Base-by-base conservation (phyloP, 2,888 invertebrate species). In the Netelia virgata region DNA sequence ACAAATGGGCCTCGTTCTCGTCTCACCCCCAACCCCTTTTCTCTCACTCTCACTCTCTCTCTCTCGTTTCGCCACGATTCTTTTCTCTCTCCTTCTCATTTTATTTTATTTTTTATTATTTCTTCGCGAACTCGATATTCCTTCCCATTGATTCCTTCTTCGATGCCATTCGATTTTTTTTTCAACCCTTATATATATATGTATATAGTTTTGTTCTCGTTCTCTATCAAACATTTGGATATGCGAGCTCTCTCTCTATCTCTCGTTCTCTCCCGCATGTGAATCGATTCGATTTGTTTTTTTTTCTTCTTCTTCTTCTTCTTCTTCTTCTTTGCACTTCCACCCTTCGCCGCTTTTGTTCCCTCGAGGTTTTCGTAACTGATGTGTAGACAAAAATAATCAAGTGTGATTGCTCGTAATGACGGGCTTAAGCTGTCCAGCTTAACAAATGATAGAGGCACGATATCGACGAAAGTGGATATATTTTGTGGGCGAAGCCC, bases 351-450 rank as follows among this genome's bases (percentile, higher is more conserved):
- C 20, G 47, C 10, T 47, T 47, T 47, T 18, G 53, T 61, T 69
- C 82, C 14, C 63, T 79, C 63, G 75, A 69, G 72, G 76, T 63
- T 61, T 70, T 68, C 78, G 80, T 85, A 86, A 83, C 80, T 72
- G 84, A 85, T 88, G 88, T 92, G 92, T 93, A 93, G 92, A 93
- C 92, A 92, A 93, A 92, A 93, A 93, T 93, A 93, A 93, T 93
- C 93, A 93, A 93, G 90, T 92, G 92, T 92, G 92, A 92, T 92
- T 92, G 92, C 92, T 92, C 91, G 92, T 93, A 93, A 93, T 93
- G 92, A 93, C 89, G 91, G 93, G 92, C 89, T 92, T 91, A 91
- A 92, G 92, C 91, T 93, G 92, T 92, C 92, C 92, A 93, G 91
- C 92, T 93, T 93, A 93, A 93, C 92, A 93, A 93, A 93, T 93